phyloP scores from a whole-genome alignment of 2,888 invertebrate genomes.

The Thereva nobilitata region DNA sequence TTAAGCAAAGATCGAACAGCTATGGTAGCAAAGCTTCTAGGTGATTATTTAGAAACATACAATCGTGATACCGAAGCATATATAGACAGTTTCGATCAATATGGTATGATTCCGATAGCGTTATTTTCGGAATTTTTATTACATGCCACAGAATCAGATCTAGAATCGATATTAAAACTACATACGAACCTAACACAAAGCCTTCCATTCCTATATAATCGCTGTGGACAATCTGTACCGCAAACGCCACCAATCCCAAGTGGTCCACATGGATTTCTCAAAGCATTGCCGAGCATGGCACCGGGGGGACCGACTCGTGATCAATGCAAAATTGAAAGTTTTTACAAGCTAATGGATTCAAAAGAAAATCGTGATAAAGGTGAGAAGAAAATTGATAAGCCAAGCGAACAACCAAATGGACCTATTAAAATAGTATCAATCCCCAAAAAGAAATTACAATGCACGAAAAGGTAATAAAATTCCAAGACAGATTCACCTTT shows the following conservation, averaged over 20 bases:
- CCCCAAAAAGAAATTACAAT: conserved; percentile 16
- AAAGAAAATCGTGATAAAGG: conserved; percentile 16
- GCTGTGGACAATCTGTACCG: conserved; percentile 53
- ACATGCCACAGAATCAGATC: conserved; percentile 59
- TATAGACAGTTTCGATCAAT: conserved; percentile 70
- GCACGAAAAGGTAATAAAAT: conserved; percentile 24
- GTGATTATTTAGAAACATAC: conserved; percentile 82
- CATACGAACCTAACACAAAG: conserved; percentile 56
- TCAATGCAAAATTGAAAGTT: conserved; percentile 41
- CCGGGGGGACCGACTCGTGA: conserved; percentile 38
- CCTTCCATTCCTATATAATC: conserved; percentile 57
- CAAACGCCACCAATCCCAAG: conserved; percentile 57
- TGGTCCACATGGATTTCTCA: conserved; percentile 56
- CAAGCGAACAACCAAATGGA: background rate
- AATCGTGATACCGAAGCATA: conserved; percentile 81
- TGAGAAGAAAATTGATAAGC: conserved; percentile 10
- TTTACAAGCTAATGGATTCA: conserved; percentile 39
- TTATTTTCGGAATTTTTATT: conserved; percentile 66
- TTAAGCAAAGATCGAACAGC: conserved; percentile 81
- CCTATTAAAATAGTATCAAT: conserved; percentile 5
- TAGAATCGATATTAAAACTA: conserved; percentile 54
- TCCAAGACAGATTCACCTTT: background rate
- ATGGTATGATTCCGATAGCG: conserved; percentile 60
- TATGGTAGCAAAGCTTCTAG: conserved; percentile 80
- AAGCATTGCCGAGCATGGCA: conserved; percentile 56